Conservation (phyloP, 2,113 vertebrate species). For the Lethenteron reissneri region DNA sequence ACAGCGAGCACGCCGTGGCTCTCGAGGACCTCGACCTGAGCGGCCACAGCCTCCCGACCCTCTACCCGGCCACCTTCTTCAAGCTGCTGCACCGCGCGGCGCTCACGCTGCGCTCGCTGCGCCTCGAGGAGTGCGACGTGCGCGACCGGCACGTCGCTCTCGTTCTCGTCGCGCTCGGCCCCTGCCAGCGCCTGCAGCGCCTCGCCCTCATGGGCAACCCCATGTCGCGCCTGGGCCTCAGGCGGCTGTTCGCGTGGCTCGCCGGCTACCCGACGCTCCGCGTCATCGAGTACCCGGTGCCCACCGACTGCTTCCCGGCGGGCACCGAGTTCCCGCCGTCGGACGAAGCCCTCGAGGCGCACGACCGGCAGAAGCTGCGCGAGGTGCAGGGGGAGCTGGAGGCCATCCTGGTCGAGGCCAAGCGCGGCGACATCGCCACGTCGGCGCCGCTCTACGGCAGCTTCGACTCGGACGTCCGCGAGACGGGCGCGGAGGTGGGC, state of each 20-base stretch:
- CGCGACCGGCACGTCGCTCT: conserved; percentile 34
- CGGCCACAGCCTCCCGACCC: conserved; percentile 35
- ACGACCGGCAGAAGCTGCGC: conserved; percentile 40
- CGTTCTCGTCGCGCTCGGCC: conserved; percentile 27
- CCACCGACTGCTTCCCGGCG: conserved; percentile 55
- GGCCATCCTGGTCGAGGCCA: conserved; percentile 30
- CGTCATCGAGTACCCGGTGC: conserved; percentile 59
- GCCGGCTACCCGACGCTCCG: conserved; percentile 31
- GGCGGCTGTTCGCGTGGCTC: conserved; percentile 32
- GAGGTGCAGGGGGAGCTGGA: conserved; percentile 30
- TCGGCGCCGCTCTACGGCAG: conserved; percentile 49
- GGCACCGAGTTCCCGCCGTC: conserved; percentile 45
- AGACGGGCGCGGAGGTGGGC: conserved; percentile 63
- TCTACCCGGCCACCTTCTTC: conserved; percentile 40
- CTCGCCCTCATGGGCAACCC: conserved; percentile 70
- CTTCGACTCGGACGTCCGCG: conserved; percentile 56
- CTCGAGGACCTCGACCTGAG: conserved; percentile 58
- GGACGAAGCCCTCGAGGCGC: conserved; percentile 30
- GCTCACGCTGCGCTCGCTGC: conserved; percentile 29
- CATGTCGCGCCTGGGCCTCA: conserved; percentile 31
- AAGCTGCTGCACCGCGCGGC: conserved; percentile 51
- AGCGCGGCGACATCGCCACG: conserved; percentile 33
- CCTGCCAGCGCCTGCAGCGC: conserved; percentile 37
- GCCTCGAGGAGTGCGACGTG: conserved; percentile 58
- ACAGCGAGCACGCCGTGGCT: conserved; percentile 42